Base-by-base conservation (phyloP, 2,888 invertebrate species). In the Drosophila parthenogenetica region DNA sequence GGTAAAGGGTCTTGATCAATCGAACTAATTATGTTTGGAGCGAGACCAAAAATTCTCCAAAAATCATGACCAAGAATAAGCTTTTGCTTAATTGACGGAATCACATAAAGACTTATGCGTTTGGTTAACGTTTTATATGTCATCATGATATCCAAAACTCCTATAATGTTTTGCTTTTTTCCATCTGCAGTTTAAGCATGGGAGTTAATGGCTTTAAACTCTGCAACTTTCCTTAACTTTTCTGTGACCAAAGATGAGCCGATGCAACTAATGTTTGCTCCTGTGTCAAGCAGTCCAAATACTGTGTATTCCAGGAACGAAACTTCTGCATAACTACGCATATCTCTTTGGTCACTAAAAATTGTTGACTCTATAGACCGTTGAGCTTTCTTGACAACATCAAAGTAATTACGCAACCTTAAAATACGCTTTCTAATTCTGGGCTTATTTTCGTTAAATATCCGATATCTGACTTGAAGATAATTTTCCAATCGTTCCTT, bases 181-280 rank as follows among this genome's bases (percentile, higher is more conserved):
- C 35, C 49, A 17, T 32, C 35, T 32, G 32, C 49, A 5, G 49
- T 49, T 32, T 13, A 22, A 0, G 45, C 55, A 2, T 46, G 35
- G 1, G 55, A 37, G 3, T 35, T 22, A 2, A 55, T 17, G 3
- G 32, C 7, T 8, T 45, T 55, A 35, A 14, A 45, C 4, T 45
- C 32, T 8, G 39, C 4, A 2, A 14, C 5, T 40, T 14, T n/a
- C 4, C 1, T 14, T n/a, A 39, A 39, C 5, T 39, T 39, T 39
- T 39, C 39, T 4, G n/a, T 40, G 8, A 37, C 46, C 11, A 57
- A 14, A 4, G 5, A 8, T 1, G 40, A 10, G 14, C 51, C 40
- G 11, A 53, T 53, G 13, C 51, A 53, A 22, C 51, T 53, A 0
- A 32, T 32, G 14, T 32, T 48, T 14, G 48, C 48, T 11, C 29